Evolutionary conservation across 2,888 invertebrate genomes (phyloP).

Genomic region (Apoda limacodes): DNA sequence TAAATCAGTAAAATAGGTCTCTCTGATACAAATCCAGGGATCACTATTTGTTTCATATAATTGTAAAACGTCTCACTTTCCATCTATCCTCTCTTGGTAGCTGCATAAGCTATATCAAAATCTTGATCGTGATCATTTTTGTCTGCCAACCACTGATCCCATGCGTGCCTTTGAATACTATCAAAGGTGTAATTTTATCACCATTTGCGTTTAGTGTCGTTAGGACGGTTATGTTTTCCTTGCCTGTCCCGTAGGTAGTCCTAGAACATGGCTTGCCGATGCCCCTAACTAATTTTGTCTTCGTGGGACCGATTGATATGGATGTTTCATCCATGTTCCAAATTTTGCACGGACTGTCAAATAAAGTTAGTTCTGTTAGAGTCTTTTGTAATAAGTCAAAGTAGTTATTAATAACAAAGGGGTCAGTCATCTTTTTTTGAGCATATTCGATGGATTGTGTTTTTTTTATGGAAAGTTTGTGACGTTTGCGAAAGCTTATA

Average conservation of each 20-base stretch:
- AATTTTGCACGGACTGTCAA: constrained; percentile 5
- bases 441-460: constrained; percentile 18
- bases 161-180: too few relatives aligned
- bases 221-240: constrained; percentile 9
- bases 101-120: too few relatives aligned
- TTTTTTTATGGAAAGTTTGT: constrained; percentile 21
- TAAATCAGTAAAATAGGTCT: constrained; percentile 7
- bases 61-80: too few relatives aligned
- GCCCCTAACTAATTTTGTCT: constrained; percentile 11
- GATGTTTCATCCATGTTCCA: constrained; percentile 14
- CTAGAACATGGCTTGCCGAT: constrained; percentile 7
- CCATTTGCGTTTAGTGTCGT: constrained; percentile 9
- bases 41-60: too few relatives aligned
- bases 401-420: constrained; percentile 11
- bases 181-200: constrained; percentile 9
- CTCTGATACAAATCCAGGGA: too few relatives aligned
- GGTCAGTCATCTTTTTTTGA: constrained; percentile 7
- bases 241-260: too few relatives aligned
- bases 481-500: constrained; percentile 16
- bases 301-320: constrained; percentile 8
- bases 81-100: too few relatives aligned
- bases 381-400: constrained; percentile 10
- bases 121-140: too few relatives aligned
- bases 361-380: constrained; percentile 7
- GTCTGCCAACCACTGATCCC: too few relatives aligned